A percentile compares a stretch with the other conserved stretches of the same genome.
phyloP scores from a whole-genome alignment of 2,888 invertebrate genomes.

The Coelinius sp. region DNA sequence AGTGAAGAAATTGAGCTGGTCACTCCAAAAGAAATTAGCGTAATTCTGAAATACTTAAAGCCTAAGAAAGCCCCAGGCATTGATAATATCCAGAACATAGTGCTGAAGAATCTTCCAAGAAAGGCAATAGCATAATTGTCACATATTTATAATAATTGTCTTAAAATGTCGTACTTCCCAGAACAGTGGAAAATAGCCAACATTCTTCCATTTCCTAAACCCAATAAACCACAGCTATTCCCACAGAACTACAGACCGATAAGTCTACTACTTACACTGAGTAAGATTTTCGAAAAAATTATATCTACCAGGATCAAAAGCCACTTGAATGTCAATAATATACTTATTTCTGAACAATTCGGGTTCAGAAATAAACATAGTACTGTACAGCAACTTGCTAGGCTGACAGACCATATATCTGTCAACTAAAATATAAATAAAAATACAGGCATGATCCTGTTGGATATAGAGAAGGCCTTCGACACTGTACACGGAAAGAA shows the following conservation, averaged over 20 bases:
- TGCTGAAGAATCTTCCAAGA: background rate
- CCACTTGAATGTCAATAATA: slow-evolving; percentile 39
- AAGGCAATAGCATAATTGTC: background rate
- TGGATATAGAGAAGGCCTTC: slow-evolving; percentile 62
- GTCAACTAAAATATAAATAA: slow-evolving; percentile 50
- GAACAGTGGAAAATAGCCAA: slow-evolving; percentile 37
- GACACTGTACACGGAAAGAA: no score
- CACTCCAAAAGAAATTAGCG: background rate
- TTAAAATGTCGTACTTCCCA: slow-evolving; percentile 1
- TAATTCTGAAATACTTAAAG: slow-evolving; percentile 18
- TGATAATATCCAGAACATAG: slow-evolving; percentile 14
- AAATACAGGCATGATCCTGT: slow-evolving; percentile 50
- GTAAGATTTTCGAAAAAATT: slow-evolving; percentile 41
- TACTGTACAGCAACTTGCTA: slow-evolving; percentile 52
- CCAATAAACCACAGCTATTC: slow-evolving; percentile 32
- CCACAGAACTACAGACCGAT: slow-evolving; percentile 43
- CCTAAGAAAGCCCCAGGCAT: slow-evolving; percentile 22
- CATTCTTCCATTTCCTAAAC: slow-evolving; percentile 38
- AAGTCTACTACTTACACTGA: slow-evolving; percentile 36
- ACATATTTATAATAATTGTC: slow-evolving; percentile 5
- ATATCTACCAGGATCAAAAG: slow-evolving; percentile 40
- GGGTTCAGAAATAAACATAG: slow-evolving; percentile 56
- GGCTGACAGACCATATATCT: slow-evolving; percentile 52
- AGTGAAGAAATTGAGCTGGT: background rate
- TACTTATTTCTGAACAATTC: slow-evolving; percentile 47